Conservation (phyloP, 1,140 invertebrate genomes). For the Chironomus striatipennis region DNA sequence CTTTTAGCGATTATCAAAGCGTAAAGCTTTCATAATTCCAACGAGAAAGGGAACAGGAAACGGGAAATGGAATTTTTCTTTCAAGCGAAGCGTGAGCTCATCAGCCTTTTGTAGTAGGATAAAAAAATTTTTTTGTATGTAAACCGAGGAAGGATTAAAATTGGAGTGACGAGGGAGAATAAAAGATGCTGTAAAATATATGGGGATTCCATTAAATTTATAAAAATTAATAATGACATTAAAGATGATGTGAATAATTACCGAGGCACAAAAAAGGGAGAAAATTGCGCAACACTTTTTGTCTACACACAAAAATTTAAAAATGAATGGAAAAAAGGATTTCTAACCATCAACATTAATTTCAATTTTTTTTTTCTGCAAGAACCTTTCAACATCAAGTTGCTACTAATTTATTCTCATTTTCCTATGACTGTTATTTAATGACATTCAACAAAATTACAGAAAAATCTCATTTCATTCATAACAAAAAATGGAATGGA, state of each 20-base stretch:
- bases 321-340: background rate
- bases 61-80: slow-evolving; percentile 18
- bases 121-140: background rate
- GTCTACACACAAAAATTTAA: too few species aligned
- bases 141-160: background rate
- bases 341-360: background rate
- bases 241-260: slow-evolving; percentile 1
- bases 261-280: background rate
- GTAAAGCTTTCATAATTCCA: background rate
- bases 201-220: background rate
- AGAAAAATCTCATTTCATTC: too few species aligned
- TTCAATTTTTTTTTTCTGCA: background rate
- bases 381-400: background rate
- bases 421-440: background rate
- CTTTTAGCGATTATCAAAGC: background rate
- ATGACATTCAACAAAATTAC: background rate
- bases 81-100: slow-evolving; percentile 10
- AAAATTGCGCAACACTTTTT: too few species aligned
- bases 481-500: background rate
- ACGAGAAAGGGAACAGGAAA: background rate
- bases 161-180: background rate
- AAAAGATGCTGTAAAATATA: background rate
- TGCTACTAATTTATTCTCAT: slow-evolving; percentile 6
- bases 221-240: slow-evolving; percentile 20
- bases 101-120: background rate